Evolutionary conservation across 2,888 invertebrate genomes (phyloP).

Genomic region (Campoletis raptor): DNA sequence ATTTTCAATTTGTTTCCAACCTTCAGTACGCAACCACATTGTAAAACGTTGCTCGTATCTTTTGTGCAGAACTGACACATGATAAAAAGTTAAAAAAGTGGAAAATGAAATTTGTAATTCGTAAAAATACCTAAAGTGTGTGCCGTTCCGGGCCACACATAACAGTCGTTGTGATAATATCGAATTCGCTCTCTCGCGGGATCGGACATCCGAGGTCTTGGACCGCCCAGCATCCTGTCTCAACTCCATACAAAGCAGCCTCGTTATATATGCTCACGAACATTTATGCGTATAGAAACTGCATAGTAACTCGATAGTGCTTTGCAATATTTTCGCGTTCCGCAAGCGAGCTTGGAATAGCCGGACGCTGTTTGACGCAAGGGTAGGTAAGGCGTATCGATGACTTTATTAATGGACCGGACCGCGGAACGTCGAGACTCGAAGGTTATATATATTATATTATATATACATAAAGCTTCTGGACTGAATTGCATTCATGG

Average conservation of each 20-base stretch:
- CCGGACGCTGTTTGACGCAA: conserved; percentile 28
- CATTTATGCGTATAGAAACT: conserved; percentile 47
- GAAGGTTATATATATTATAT: conserved; percentile 19
- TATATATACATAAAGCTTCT: conserved; percentile 7
- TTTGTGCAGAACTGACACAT: neutral
- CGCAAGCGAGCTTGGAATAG: conserved; percentile 59
- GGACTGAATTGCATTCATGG: conserved; percentile 20
- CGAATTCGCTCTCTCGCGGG: conserved; percentile 54
- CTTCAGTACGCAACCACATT: neutral
- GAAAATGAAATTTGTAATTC: conserved; percentile 38
- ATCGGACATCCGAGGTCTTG: conserved; percentile 63
- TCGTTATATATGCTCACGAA: neutral
- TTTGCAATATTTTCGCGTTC: conserved; percentile 69
- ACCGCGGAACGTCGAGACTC: conserved; percentile 44
- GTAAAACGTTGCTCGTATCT: neutral
- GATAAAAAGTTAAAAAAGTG: neutral
- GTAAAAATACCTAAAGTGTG: conserved; percentile 43
- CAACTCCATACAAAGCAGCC: conserved; percentile 16
- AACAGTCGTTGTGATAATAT: conserved; percentile 54
- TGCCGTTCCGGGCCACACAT: conserved; percentile 45
- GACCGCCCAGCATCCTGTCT: conserved; percentile 71
- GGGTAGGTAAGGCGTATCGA: conserved; percentile 70
- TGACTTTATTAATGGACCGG: conserved; percentile 80
- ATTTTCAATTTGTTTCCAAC: neutral
- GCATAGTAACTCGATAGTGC: conserved; percentile 76